phyloP scores from a whole-genome alignment of 2,888 invertebrate genomes.

The Drosophila lutescens region DNA sequence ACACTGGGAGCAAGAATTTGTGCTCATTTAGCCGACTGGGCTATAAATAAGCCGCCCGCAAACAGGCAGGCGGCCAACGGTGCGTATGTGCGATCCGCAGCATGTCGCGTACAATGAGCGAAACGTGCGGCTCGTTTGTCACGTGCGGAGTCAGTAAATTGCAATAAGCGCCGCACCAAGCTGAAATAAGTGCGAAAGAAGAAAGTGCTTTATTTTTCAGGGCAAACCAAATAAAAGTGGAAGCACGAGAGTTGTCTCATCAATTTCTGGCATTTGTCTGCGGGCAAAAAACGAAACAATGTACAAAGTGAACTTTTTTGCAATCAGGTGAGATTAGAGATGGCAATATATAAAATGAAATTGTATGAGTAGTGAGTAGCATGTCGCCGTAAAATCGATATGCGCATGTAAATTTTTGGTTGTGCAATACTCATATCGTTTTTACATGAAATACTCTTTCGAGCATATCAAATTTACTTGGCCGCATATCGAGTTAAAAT shows the following conservation, averaged over 20 bases:
- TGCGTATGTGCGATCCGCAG: slow-evolving; percentile 57
- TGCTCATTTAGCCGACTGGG: slow-evolving; percentile 26
- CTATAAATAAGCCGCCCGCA: slow-evolving; percentile 45
- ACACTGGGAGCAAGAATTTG: slow-evolving; percentile 30
- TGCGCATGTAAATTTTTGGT: too few species aligned
- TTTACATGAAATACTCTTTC: too few species aligned
- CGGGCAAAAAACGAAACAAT: neutral
- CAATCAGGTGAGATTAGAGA: neutral
- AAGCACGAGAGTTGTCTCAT: slow-evolving; percentile 35
- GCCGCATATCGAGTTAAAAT: too few species aligned
- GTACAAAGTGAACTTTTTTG: neutral
- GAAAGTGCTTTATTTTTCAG: slow-evolving; percentile 37
- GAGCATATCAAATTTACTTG: too few species aligned
- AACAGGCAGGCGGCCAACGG: slow-evolving; percentile 14
- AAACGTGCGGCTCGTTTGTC: slow-evolving; percentile 79
- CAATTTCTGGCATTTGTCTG: slow-evolving; percentile 22
- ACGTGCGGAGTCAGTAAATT: slow-evolving; percentile 80
- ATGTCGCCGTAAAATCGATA: too few species aligned
- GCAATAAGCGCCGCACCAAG: slow-evolving; percentile 76
- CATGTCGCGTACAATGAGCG: slow-evolving; percentile 59
- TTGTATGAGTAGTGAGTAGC: neutral
- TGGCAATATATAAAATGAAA: neutral
- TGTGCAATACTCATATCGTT: too few species aligned
- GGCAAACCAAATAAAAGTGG: slow-evolving; percentile 38
- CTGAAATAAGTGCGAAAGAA: slow-evolving; percentile 57